These are phyloP conservation scores for Cranoglanis bouderius DNA, from an alignment of 2,113 vertebrate genomes.

Conservation along the genomic window DNA sequence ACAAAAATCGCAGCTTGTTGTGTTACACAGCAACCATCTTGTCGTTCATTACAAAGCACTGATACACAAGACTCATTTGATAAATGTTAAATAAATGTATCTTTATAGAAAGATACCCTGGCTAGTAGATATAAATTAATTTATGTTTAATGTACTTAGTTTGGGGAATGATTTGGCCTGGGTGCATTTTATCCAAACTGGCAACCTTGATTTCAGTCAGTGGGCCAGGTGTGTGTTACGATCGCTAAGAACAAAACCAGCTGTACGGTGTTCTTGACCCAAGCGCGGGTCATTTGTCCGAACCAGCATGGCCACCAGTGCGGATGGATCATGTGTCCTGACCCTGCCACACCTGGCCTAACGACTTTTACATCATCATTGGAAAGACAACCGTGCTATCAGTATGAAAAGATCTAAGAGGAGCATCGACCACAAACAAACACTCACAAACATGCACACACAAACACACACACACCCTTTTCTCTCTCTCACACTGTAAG, in stretches of 20 bases:
- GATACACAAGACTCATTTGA: background rate
- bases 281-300: background rate
- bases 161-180: background rate
- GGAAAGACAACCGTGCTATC: background rate
- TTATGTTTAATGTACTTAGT: background rate
- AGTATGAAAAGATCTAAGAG: constrained; percentile 24
- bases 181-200: background rate
- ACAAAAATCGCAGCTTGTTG: background rate
- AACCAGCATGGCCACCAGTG: constrained; percentile 1
- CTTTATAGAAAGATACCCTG: background rate
- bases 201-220: background rate
- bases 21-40: background rate
- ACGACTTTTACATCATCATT: constrained; percentile 1
- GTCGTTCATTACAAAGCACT: background rate
- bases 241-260: background rate
- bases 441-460: background rate
- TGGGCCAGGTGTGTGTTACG: constrained; percentile 10
- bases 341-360: constrained; percentile 17
- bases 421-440: constrained; percentile 17
- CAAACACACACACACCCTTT: background rate
- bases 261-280: constrained; percentile 17
- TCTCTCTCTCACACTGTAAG: background rate
- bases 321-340: background rate
- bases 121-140: background rate
- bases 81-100: background rate